Evolutionary conservation across 2,888 invertebrate species (phyloP), one percentile per base, ranked within the genome.

Genomic region (Trachelus troglodyta): DNA sequence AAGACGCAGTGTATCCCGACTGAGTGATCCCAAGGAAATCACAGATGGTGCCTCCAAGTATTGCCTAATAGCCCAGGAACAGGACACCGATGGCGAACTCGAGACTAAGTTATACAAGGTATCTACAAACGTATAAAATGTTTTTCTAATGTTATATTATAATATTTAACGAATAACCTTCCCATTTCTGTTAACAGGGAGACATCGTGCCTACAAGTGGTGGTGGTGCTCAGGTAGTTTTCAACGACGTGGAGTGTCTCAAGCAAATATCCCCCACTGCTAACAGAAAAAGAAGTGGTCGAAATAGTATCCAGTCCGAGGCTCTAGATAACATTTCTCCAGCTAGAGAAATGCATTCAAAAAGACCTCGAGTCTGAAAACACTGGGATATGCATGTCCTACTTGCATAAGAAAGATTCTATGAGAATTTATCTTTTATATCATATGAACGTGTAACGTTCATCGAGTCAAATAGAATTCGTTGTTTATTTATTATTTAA

Each of bases 221-320:
- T 1, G 99, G 99, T 0, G 99, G 99, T 0, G 97, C 98, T 0
- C 98, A 99, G 88, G 96, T 99, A 0, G 95, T 98, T 35, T 98
- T 99, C 90, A 96, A 97, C 85, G 99, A 99, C 91, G 96, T 99
- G 1, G 99, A 99, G 91, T 95, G 96, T 89, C 90, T 98, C 12
- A 95, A 95, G 83, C 97, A 98, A 88, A 94, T 95, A 86, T 97
- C 97, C 0, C 97, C 97, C 0, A 94, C 93, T 1, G 91, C 87
- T 34, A 81, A 83, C 73, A 87, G 91, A 76, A 91, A 91, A 81
- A 89, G 91, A 37, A 90, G 89, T 74, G 88, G 88, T 34, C 33
- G 78, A 1, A 76, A 76, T 6, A 40, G 40, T 15, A 15, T 40
- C 15, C 40, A 40, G 15, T 40, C 40, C 11, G 74, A 30, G n/a